These are phyloP conservation scores for Melopsittacus undulatus DNA, from an alignment of 2,797 vertebrate species.

Conservation along the genomic window DNA sequence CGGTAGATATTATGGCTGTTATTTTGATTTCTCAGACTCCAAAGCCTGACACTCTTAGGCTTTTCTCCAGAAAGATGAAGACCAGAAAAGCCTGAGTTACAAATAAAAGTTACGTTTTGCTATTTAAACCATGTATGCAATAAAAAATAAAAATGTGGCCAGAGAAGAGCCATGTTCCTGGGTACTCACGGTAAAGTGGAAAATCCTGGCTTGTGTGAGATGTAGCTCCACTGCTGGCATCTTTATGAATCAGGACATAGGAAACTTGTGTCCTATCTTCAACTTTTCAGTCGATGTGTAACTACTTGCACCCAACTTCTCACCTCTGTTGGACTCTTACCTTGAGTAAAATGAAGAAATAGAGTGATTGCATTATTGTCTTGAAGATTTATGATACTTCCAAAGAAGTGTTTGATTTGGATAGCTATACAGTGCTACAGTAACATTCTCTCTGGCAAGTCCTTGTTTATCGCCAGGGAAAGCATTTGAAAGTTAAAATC, in stretches of 20 bases:
- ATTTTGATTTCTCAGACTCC: neutral
- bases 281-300: neutral
- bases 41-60: neutral
- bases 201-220: neutral
- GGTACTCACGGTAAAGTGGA: neutral
- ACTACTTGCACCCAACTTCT: neutral
- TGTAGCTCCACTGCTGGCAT: neutral
- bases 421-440: neutral
- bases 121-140: neutral
- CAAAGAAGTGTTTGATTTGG: neutral
- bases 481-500: neutral
- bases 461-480: neutral
- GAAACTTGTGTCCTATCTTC: neutral
- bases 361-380: neutral
- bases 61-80: neutral
- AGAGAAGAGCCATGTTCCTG: neutral
- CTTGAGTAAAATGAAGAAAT: neutral
- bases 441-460: neutral
- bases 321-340: neutral
- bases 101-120: neutral
- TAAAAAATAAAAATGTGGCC: fast-evolving
- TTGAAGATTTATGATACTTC: neutral
- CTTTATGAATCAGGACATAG: neutral
- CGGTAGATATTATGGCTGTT: neutral
- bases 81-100: neutral